A percentile compares a stretch with the other conserved stretches of the same genome.
Conservation (phyloP, 2,113 vertebrate species). For the Sander lucioperca region DNA sequence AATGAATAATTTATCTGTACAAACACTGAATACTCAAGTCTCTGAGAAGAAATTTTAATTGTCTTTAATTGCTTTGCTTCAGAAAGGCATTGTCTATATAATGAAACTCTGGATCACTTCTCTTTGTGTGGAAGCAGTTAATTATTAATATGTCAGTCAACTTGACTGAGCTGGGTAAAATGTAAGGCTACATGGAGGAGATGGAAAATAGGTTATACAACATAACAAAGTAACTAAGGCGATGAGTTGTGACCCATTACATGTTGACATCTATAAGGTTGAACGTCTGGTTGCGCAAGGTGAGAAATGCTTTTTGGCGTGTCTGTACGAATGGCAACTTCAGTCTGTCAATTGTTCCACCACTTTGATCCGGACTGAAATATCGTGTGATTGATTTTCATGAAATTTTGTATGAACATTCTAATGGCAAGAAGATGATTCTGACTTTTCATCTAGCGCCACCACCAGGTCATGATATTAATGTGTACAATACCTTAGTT, state of each 20-base stretch:
- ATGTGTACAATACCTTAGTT: no score
- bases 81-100: slow-evolving; percentile 55
- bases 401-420: no score
- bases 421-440: no score
- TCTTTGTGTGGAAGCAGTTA: slow-evolving; percentile 56
- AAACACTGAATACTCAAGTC: slow-evolving; percentile 65
- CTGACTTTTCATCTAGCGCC: no score
- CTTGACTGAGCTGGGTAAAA: slow-evolving; percentile 53
- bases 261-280: neutral
- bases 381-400: no score
- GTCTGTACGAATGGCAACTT: no score
- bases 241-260: neutral
- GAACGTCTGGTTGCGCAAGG: neutral
- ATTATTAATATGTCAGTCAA: slow-evolving; percentile 63
- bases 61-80: slow-evolving; percentile 54
- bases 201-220: slow-evolving; percentile 55
- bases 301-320: no score
- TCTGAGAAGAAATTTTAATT: slow-evolving; percentile 62
- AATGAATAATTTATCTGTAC: slow-evolving; percentile 78
- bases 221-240: neutral
- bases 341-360: no score
- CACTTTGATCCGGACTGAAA: no score
- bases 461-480: no score
- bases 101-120: slow-evolving; percentile 60
- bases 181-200: slow-evolving; percentile 33